Evolutionary conservation across 1,140 invertebrate genomes (phyloP).

Genomic region (Limonius californicus): DNA sequence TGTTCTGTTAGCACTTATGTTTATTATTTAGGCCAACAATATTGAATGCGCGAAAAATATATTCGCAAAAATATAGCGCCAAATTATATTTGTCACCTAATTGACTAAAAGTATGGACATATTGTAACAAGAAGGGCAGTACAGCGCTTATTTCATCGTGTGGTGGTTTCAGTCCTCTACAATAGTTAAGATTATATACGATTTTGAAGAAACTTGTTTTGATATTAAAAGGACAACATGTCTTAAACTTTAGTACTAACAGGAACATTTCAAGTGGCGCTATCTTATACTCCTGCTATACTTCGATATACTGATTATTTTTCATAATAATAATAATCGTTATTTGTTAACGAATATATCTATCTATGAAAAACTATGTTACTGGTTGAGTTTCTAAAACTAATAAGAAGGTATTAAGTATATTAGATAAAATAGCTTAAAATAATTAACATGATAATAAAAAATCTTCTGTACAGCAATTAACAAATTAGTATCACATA

Average conservation of each 20-base stretch:
- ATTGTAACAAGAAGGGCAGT: slow-evolving; percentile 8
- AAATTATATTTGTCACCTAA: slow-evolving; percentile 30
- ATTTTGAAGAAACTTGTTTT: background rate
- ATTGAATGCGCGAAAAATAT: slow-evolving; percentile 21
- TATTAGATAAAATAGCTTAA: too few relatives aligned
- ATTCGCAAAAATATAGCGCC: slow-evolving; percentile 19
- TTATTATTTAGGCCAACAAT: slow-evolving; percentile 36
- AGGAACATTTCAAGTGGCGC: slow-evolving; percentile 31
- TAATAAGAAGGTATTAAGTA: slow-evolving; percentile 8
- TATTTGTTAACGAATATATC: slow-evolving; percentile 33
- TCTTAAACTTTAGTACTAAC: slow-evolving; percentile 28
- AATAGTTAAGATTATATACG: background rate
- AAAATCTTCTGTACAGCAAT: too few relatives aligned
- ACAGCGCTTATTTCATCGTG: background rate
- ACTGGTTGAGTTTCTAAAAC: slow-evolving; percentile 33
- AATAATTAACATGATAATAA: too few relatives aligned
- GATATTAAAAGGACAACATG: background rate
- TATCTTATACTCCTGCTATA: slow-evolving; percentile 32
- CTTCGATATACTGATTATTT: slow-evolving; percentile 32
- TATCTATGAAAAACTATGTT: slow-evolving; percentile 33
- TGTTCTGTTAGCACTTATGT: slow-evolving; percentile 28
- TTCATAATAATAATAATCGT: slow-evolving; percentile 31
- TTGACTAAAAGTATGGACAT: slow-evolving; percentile 33
- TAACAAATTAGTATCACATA: too few relatives aligned
- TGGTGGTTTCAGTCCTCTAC: background rate